A percentile compares a stretch with the other conserved stretches of the same genome.
Evolutionary conservation across 1,140 invertebrate species (phyloP).

Genomic region (Zaprionus nigranus): DNA sequence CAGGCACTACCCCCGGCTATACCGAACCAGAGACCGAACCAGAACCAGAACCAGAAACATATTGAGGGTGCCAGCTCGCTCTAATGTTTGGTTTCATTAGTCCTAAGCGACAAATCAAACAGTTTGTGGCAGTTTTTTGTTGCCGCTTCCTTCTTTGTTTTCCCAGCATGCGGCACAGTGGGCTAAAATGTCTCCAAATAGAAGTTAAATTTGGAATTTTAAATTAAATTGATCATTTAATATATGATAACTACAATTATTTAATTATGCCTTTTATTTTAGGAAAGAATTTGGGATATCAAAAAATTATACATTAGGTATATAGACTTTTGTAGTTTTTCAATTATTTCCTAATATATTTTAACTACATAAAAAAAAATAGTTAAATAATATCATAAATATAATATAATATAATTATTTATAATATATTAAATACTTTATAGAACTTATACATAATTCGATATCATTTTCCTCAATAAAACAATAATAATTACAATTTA

Average conservation of each 20-base stretch:
- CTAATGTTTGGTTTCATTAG: constrained; percentile 83
- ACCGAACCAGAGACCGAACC: constrained; percentile 27
- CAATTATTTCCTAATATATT: too few relatives aligned
- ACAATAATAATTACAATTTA: background rate
- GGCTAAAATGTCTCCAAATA: background rate
- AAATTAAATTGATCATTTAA: too few relatives aligned
- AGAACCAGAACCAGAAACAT: constrained; percentile 41
- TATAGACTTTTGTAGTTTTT: too few relatives aligned
- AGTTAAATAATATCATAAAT: background rate
- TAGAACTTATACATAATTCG: too few relatives aligned
- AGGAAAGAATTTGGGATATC: too few relatives aligned
- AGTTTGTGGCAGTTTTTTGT: constrained; percentile 73
- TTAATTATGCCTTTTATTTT: too few relatives aligned
- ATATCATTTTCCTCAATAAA: background rate
- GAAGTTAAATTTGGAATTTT: background rate
- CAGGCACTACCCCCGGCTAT: constrained; percentile 43
- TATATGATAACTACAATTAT: too few relatives aligned
- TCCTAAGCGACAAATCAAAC: constrained; percentile 82
- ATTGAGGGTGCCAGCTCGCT: constrained; percentile 48
- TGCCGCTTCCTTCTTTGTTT: constrained; percentile 14
- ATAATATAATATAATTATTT: background rate
- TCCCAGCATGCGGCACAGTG: constrained; percentile 9
- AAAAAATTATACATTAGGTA: too few relatives aligned
- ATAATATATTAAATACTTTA: too few relatives aligned
- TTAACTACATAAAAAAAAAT: too few relatives aligned